Evolutionary conservation across 2,888 invertebrate species (phyloP).

Genomic region (Schizotus pectinicornis): DNA sequence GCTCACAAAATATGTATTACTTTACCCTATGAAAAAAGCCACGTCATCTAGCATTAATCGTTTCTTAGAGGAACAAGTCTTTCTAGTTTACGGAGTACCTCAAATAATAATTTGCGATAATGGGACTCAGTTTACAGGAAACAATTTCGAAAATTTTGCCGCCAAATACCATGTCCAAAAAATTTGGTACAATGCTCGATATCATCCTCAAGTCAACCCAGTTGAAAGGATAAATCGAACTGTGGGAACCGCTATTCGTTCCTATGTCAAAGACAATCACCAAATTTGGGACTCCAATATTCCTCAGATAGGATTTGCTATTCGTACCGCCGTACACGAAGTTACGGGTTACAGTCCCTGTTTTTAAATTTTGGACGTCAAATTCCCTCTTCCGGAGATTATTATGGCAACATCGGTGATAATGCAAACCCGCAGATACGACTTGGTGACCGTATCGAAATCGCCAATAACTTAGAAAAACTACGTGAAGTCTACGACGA

Average conservation of each 20-base stretch:
- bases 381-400: too few relatives aligned
- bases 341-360: conserved; percentile 36
- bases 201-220: conserved; percentile 48
- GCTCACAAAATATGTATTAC: conserved; percentile 15
- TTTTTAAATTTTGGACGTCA: conserved; percentile 35
- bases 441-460: too few relatives aligned
- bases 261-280: conserved; percentile 30
- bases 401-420: too few relatives aligned
- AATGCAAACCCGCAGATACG: too few relatives aligned
- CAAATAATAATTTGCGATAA: conserved; percentile 34
- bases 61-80: conserved; percentile 17
- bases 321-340: conserved; percentile 39
- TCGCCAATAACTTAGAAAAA: too few relatives aligned
- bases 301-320: conserved; percentile 37
- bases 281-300: conserved; percentile 40
- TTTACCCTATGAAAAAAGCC: conserved; percentile 5
- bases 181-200: conserved; percentile 36
- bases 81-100: conserved; percentile 29
- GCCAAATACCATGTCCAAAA: conserved; percentile 24
- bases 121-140: conserved; percentile 24
- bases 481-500: too few relatives aligned
- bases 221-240: conserved; percentile 46
- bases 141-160: conserved; percentile 17
- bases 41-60: neutral
- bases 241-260: conserved; percentile 40